Conservation (phyloP, 1,140 invertebrate genomes). For the Paramacrobiotus metropolitanus region DNA sequence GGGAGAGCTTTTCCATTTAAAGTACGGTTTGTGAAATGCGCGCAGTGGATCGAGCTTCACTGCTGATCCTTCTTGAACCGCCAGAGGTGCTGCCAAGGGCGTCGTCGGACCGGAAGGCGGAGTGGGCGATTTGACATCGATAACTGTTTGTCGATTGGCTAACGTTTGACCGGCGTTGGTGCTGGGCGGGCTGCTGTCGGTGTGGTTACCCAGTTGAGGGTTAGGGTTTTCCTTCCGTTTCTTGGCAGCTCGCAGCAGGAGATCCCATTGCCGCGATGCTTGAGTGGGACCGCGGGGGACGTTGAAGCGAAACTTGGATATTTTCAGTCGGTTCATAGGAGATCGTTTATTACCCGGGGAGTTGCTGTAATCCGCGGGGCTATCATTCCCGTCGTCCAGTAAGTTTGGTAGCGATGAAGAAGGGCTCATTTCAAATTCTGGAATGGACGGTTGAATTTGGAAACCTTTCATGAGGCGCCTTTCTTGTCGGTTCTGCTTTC, state of each 20-base stretch:
- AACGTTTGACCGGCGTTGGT: neutral
- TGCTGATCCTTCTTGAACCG: too few relatives aligned
- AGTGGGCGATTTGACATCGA: neutral
- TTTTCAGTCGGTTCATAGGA: neutral
- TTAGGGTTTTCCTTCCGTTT: neutral
- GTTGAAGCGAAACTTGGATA: neutral
- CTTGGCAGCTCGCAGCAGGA: neutral
- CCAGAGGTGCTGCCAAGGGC: neutral
- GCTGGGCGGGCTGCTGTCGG: neutral
- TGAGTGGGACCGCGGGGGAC: neutral
- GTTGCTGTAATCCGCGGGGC: neutral
- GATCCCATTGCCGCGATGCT: neutral
- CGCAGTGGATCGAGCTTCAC: too few relatives aligned
- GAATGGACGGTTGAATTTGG: conserved; percentile 34
- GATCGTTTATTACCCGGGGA: neutral
- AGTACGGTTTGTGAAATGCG: neutral
- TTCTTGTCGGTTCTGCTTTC: conserved; percentile 75
- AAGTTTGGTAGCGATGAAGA: neutral
- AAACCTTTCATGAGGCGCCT: conserved; percentile 77
- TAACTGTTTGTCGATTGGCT: neutral
- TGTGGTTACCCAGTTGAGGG: neutral
- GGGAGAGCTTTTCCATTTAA: neutral
- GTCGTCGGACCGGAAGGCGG: neutral
- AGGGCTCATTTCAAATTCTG: conserved; percentile 1
- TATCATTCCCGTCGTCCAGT: neutral